Conservation (phyloP, 1,140 invertebrate genomes). For the Vanessa atalanta region DNA sequence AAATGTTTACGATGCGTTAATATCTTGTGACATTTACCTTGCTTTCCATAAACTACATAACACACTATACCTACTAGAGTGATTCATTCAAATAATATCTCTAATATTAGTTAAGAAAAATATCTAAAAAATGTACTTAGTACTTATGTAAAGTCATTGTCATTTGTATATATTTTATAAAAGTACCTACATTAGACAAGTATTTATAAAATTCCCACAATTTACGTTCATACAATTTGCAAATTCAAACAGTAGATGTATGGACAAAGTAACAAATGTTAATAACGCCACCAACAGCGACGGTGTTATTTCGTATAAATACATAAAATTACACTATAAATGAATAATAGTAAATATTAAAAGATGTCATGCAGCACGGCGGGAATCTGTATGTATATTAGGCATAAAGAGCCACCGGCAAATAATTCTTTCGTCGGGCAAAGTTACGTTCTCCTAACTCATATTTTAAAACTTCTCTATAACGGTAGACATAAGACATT, state of each 20-base stretch:
- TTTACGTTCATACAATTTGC: constrained; percentile 16
- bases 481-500: neutral
- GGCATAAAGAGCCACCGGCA: constrained; percentile 13
- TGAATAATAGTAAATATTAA: constrained; percentile 32
- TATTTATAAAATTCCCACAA: constrained; percentile 10
- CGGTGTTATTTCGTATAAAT: constrained; percentile 27
- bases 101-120: neutral
- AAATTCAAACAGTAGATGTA: constrained; percentile 17
- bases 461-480: constrained; percentile 4
- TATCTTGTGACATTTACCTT: constrained; percentile 8
- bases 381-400: constrained; percentile 2
- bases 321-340: constrained; percentile 32
- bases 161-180: constrained; percentile 13
- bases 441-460: neutral
- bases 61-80: neutral
- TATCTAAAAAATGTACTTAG: neutral
- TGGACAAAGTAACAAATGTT: constrained; percentile 22
- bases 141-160: neutral
- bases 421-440: constrained; percentile 14
- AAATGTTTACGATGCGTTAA: constrained; percentile 16
- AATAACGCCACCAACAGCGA: constrained; percentile 25
- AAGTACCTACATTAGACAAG: constrained; percentile 18
- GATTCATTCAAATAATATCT: too few relatives aligned
- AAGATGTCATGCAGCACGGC: constrained; percentile 13
- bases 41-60: neutral